A percentile compares a stretch with the other conserved stretches of the same genome.
These are phyloP conservation scores for Melanotaenia duboulayi DNA, from an alignment of 2,113 vertebrate genomes.

Conservation along the genomic window DNA sequence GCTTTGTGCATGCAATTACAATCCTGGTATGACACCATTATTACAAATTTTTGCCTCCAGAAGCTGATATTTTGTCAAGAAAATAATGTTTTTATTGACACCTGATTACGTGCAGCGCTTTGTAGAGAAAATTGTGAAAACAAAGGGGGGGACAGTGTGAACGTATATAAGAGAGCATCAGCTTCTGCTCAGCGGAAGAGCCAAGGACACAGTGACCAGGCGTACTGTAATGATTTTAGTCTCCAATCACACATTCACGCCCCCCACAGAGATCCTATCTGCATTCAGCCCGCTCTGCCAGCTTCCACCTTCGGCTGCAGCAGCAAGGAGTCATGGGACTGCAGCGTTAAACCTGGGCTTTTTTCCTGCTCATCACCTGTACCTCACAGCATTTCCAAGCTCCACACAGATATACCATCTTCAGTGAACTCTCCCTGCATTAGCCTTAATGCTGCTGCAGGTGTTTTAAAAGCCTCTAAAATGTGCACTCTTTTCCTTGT, in stretches of 20 bases:
- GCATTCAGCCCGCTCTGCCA: conserved; percentile 67
- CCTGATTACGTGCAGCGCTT: not conserved
- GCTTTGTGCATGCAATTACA: not conserved
- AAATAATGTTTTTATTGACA: not conserved
- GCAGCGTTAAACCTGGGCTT: conserved; percentile 21
- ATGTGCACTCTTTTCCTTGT: conserved; percentile 7
- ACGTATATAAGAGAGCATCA: conserved; percentile 43
- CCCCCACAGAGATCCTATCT: conserved; percentile 79
- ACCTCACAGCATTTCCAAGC: conserved; percentile 19
- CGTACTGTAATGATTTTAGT: conserved; percentile 82
- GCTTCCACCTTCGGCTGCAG: conserved; percentile 57
- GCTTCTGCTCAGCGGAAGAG: conserved; percentile 69
- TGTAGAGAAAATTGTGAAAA: not conserved
- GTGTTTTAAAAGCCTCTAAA: conserved; percentile 18
- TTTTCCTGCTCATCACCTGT: conserved; percentile 22
- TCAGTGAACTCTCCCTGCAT: conserved; percentile 1
- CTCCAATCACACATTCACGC: conserved; percentile 78
- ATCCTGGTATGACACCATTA: not conserved
- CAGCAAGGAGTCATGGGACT: conserved; percentile 23
- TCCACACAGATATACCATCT: conserved; percentile 19
- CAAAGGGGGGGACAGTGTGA: conserved; percentile 21
- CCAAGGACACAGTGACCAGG: conserved; percentile 83
- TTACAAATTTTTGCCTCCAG: conserved; percentile 2
- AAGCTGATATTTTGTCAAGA: not conserved
- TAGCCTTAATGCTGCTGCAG: conserved; percentile 29